These are phyloP conservation scores for Pteria penguin DNA, from an alignment of 2,888 invertebrate species.

Conservation along the genomic window DNA sequence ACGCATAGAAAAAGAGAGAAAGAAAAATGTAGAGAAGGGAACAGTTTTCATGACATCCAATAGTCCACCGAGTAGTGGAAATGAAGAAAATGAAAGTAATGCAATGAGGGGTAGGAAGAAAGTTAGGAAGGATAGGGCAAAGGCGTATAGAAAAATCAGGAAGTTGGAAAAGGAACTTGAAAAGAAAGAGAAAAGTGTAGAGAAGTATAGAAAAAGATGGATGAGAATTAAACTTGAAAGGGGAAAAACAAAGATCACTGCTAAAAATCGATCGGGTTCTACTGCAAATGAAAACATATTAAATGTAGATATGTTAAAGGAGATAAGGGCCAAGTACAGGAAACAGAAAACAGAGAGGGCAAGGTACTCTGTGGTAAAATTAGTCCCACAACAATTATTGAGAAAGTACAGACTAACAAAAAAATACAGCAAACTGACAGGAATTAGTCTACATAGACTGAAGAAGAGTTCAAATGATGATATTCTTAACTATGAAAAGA, in stretches of 20 bases:
- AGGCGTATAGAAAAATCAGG: conserved; percentile 19
- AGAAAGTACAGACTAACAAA: neutral
- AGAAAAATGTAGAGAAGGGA: conserved; percentile 1
- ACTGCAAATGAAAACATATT: neutral
- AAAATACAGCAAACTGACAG: neutral
- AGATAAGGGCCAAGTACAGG: neutral
- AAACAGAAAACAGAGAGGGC: neutral
- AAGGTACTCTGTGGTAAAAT: conserved; percentile 3
- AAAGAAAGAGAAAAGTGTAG: conserved; percentile 1
- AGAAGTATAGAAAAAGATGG: conserved; percentile 28
- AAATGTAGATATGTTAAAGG: neutral
- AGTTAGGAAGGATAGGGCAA: conserved; percentile 17
- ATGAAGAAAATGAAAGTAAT: neutral
- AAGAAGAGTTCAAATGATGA: neutral
- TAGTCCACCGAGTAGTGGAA: conserved; percentile 8
- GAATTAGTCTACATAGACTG: neutral
- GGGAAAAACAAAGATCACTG: neutral
- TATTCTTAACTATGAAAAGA: too few relatives aligned
- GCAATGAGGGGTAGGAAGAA: conserved; percentile 12
- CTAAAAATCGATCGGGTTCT: neutral
- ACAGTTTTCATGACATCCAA: neutral
- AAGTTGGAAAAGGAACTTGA: neutral
- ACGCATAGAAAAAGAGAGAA: conserved; percentile 5
- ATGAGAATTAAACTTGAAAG: conserved; percentile 6
- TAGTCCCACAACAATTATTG: neutral